Evolutionary conservation across 1,140 invertebrate genomes (phyloP), one percentile per base, ranked within the genome.

Genomic region (Polyergus mexicanus): DNA sequence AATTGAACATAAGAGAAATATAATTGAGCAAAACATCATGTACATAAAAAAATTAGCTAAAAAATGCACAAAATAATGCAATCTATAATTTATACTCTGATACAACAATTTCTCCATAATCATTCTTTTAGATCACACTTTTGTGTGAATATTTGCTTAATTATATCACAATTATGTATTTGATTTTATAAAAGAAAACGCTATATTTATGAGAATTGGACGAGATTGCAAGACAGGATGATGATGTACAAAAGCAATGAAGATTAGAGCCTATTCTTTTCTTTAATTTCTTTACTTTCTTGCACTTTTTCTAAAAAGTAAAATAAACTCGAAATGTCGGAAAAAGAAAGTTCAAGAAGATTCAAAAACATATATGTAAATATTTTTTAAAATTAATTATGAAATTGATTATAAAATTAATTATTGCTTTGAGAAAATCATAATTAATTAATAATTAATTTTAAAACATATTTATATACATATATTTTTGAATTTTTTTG

Each of bases 1-100:
- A 87, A 54, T 63, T 60, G 69, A 11, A 62, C 65, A 75, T 38
- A 84, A 75, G 10, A 75, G 32, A 83, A 74, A 83, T 72, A 84
- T 76, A 84, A 54, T 51, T 51, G 1, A 78, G 28, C 38, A 51
- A 58, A 60, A 60, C 13, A 44, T 4, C 16, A 60, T 28, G 22
- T 19, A 25, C 22, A 1, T 25, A 75, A 22, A 28, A 6, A 41
- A 35, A 83, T 62, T 3, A 62, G 28, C 69, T 87, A 38, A 62
- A 58, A 76, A 58, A 81, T 81, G 44, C 11, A 22, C 47, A 86
- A 65, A 51, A 62, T n/a, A 62, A 62, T 41, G 10, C 7, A 65
- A 5, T 22, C 25, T 47, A 77, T 3, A 77, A 47, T 44, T 32
- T 77, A 44, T 44, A 11, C 28, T 63, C 16, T 58, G 11, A 38